Base-by-base conservation (phyloP, 37 sponge, comb jelly and placozoan genomes). In the Ephydatia muelleri region DNA sequence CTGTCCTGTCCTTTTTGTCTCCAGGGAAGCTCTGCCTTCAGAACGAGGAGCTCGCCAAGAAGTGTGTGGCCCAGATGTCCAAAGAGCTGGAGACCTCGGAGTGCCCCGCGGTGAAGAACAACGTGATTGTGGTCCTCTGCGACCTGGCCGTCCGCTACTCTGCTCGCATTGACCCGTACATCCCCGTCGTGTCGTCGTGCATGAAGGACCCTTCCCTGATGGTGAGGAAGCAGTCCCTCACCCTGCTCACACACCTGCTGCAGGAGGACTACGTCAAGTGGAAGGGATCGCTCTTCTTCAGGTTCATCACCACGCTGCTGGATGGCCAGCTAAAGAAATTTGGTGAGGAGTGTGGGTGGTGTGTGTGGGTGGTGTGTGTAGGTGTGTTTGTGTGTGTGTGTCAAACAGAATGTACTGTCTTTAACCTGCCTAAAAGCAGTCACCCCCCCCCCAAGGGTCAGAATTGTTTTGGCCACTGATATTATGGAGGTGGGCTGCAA, bases 221-320 rank as follows among this genome's bases (percentile, higher is more conserved):
- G 22, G 83, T 94, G 3, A 38, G 91, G 30, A 85, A 83, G 36
- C 95, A 95, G 85, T 86, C 93, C 5, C 90, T 95, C 19, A 92
- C 90, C 72, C 87, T 91, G 3, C 85, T 95, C 34, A 81, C 93
- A 5, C 80, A 83, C 25, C 88, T 95, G 25, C 79, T 93, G 0
- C 92, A 96, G 82, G 96, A 96, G 65, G 94, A 96, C 84, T 96
- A 93, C 76, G 77, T 96, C 74, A 96, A 96, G 82, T 91, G 85
- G 92, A 87, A 82, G 38, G 96, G 94, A 2, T 35, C 87, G 0
- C 86, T 93, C 38, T 93, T 91, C 80, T 96, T 83, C 74, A 87
- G 85, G 13, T 88, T 91, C 27, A 65, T 90, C 19, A 84, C 65
- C 68, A 81, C 84, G n/a, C 80, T 95, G 0, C 70, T 90, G 47